Conservation (phyloP, 2,797 vertebrate species). For the Pelochelys cantorii region DNA sequence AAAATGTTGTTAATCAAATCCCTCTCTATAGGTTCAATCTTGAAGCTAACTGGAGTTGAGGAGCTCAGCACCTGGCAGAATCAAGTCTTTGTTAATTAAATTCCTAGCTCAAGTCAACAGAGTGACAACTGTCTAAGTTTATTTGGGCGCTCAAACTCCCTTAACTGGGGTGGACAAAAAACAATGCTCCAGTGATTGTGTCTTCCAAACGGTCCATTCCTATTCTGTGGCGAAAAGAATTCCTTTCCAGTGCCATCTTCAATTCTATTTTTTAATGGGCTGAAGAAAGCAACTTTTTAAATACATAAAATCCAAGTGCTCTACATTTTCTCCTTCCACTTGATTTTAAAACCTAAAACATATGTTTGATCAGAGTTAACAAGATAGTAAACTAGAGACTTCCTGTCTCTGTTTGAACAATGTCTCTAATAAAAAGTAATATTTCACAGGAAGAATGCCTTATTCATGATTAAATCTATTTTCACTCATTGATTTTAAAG, state of each 20-base stretch:
- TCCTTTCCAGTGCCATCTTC: not conserved
- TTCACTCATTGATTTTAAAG: not conserved
- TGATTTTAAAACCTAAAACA: constrained; percentile 15
- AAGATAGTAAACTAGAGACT: not conserved
- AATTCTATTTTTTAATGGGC: not conserved
- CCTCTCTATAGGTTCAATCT: not conserved
- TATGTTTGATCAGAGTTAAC: not conserved
- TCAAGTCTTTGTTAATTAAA: not conserved
- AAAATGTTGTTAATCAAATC: not conserved
- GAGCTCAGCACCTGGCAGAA: not conserved
- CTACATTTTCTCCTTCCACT: not conserved
- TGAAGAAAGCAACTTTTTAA: not conserved
- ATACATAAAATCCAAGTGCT: not conserved
- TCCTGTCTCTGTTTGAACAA: not conserved
- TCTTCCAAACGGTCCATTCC: not conserved
- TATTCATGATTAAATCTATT: not conserved
- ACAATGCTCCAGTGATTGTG: fast-evolving
- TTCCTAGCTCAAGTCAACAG: too few species aligned
- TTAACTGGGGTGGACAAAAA: not conserved
- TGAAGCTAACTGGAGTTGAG: not conserved
- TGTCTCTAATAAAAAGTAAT: not conserved
- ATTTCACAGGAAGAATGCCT: not conserved
- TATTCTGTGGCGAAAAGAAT: not conserved
- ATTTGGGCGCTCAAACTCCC: not conserved
- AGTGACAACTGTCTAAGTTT: not conserved